Base-by-base conservation (phyloP, 1,140 invertebrate species). In the Drosophila neocordata region DNA sequence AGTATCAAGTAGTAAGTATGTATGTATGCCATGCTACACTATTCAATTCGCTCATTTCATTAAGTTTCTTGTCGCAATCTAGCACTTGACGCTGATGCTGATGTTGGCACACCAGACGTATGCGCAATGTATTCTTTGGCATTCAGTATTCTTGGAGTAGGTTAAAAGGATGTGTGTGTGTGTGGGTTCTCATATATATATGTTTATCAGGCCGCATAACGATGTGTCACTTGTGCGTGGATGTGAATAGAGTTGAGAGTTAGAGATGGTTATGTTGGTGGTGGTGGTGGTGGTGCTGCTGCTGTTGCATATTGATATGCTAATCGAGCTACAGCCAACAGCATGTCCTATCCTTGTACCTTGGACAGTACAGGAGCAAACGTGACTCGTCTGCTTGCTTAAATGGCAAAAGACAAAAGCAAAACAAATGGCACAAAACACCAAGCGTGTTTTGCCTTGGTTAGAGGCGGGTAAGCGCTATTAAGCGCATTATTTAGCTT, bases 41-140 rank as follows among this genome's bases (percentile, higher is more conserved):
- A 88, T 88, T 84, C 85, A 84, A 88, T 89, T 78, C 77, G 85
- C 74, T 89, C 84, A 89, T 89, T 88, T 88, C 84, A 88, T 88
- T 88, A 88, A 89, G 73, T 89, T 88, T 74, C 65, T 75, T 75
- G 72, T 71, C 68, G 66, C 77, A 77, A 65, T 75, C 67, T 53
- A 67, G 63, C 68, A 79, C 83, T 79, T 88, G 78, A 88, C n/a
- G 69, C 53, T 64, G 73, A 6, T 34, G 18, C 31, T 35, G 72
- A 65, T 77, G 80, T 48, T 11, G 41, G 41, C 41, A 48, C 15
- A 74, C 82, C 62, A 74, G 74, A 64, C 82, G 78, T 78, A 78
- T 87, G 70, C 82, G 81, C 77, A 77, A 85, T 87, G 74, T 78
- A 31, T 31, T 31, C 27, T 31, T 7, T 6, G 7, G 27, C 27